phyloP scores from a whole-genome alignment of 2,797 vertebrate genomes.

The Champsocephalus esox region DNA sequence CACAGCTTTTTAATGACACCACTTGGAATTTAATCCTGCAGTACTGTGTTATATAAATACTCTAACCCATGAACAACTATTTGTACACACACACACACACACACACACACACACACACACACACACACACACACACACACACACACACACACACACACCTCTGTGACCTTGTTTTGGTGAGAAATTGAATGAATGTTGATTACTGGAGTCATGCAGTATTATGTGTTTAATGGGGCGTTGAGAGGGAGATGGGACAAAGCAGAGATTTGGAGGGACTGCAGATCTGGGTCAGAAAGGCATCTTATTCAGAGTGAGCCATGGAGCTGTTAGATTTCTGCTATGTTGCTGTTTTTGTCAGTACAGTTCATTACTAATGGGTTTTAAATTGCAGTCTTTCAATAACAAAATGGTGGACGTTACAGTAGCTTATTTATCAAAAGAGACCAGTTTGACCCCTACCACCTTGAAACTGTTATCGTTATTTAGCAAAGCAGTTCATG shows the following conservation, averaged over 20 bases:
- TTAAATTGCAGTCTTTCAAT: no score
- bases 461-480: no score
- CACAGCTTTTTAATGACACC: slow-evolving; percentile 18
- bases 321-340: background rate
- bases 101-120: background rate
- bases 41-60: slow-evolving; percentile 47
- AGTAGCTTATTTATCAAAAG: no score
- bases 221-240: slow-evolving; percentile 39
- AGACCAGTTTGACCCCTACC: no score
- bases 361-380: no score
- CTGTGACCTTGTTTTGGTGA: slow-evolving; percentile 36
- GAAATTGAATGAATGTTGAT: slow-evolving; percentile 57
- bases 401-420: no score
- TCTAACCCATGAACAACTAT: slow-evolving; percentile 49
- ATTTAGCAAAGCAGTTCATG: no score
- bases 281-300: slow-evolving; percentile 24
- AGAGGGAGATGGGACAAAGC: background rate
- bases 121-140: no score
- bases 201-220: slow-evolving; percentile 21
- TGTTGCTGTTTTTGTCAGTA: background rate
- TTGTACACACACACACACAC: background rate
- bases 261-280: slow-evolving; percentile 2
- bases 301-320: background rate
- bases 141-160: no score
- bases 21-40: slow-evolving; percentile 34